Evolutionary conservation across 2,888 invertebrate genomes (phyloP).

Genomic region (Chironomus tentans): DNA sequence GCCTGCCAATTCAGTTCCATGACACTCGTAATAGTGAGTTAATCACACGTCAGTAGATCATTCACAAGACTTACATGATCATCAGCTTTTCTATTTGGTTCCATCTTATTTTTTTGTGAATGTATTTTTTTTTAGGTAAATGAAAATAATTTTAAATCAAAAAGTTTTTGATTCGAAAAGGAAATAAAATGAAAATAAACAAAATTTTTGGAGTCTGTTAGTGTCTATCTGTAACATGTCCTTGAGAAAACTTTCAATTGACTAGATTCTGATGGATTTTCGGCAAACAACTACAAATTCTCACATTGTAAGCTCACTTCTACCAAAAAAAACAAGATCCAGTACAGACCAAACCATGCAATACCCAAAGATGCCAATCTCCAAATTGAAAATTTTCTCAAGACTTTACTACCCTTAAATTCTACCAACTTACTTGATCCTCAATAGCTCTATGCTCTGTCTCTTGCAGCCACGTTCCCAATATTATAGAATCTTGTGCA

Average conservation of each 20-base stretch:
- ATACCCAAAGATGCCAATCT: too few species aligned
- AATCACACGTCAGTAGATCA: conserved; percentile 31
- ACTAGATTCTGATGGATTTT: too few species aligned
- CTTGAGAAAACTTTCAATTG: too few species aligned
- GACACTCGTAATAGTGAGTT: conserved; percentile 14
- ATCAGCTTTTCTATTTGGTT: conserved; percentile 72
- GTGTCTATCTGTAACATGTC: not conserved
- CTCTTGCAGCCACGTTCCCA: conserved; percentile 92
- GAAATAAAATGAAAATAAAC: conserved; percentile 20
- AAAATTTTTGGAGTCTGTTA: conserved; percentile 12
- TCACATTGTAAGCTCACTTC: too few species aligned
- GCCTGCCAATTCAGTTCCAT: too few species aligned
- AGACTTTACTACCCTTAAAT: not conserved
- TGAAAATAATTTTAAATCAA: conserved; percentile 27
- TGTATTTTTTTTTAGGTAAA: not conserved
- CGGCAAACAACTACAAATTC: too few species aligned
- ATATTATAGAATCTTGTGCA: conserved; percentile 79
- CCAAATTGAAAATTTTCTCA: too few species aligned
- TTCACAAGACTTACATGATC: conserved; percentile 62
- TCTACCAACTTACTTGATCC: conserved; percentile 68
- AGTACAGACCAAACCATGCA: too few species aligned
- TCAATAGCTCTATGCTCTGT: conserved; percentile 94
- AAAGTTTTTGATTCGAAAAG: conserved; percentile 17
- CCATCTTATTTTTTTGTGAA: conserved; percentile 50
- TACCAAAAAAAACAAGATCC: too few species aligned